A percentile compares a stretch with the other conserved stretches of the same genome.
phyloP scores from a whole-genome alignment of 2,113 vertebrate species.

The Leptosomus discolor region DNA sequence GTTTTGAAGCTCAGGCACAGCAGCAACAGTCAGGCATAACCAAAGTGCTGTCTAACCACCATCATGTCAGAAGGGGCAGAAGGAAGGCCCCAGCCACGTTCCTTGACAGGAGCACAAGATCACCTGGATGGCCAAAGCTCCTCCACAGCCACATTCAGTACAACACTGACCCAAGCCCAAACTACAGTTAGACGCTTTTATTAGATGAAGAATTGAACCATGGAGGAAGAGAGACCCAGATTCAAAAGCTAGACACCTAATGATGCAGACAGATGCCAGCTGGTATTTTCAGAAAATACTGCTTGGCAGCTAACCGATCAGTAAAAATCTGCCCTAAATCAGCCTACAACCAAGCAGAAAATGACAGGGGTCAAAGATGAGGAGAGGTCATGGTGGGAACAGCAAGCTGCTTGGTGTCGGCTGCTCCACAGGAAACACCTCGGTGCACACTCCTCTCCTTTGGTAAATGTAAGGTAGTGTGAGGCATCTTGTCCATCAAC shows the following conservation, averaged over 20 bases:
- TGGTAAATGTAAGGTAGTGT: neutral
- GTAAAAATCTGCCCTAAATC: neutral
- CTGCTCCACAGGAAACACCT: neutral
- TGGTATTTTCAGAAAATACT: slow-evolving; percentile 1
- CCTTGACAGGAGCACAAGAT: neutral
- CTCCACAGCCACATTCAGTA: neutral
- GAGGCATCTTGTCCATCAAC: neutral
- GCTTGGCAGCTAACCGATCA: neutral
- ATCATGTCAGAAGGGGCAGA: neutral
- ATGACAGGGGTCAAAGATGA: neutral
- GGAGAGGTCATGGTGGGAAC: neutral
- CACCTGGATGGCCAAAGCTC: neutral
- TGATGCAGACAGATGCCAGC: neutral
- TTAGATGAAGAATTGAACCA: neutral
- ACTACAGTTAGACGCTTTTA: neutral
- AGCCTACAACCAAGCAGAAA: neutral
- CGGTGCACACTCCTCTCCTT: neutral
- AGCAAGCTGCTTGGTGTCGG: neutral
- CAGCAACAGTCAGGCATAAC: neutral
- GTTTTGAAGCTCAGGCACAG: neutral
- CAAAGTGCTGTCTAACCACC: neutral
- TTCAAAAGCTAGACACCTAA: neutral
- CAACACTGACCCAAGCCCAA: neutral
- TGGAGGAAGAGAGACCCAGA: neutral
- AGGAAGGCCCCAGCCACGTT: neutral